Base-by-base conservation (phyloP, 2,888 invertebrate genomes). In the Bombylius discolor region DNA sequence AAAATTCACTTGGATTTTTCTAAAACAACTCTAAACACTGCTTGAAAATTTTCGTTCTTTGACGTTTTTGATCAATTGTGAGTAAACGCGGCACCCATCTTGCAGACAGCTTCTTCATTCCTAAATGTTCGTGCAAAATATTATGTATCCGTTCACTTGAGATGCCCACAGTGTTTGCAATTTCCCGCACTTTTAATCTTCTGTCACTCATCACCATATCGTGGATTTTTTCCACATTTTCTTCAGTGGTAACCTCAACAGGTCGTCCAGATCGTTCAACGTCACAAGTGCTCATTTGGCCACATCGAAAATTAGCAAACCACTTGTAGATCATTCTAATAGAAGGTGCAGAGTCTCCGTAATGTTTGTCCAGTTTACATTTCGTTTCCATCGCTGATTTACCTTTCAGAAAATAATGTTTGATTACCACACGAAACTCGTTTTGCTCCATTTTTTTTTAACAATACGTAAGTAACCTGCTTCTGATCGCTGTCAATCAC, bases 291-390 rank as follows among this genome's bases (percentile, higher is more conserved):
- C 53, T 53, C 6, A 47, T 53, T 36, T 47, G 53, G 14, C 53
- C 42, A 53, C 39, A 42, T 39, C 31, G 42, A 33, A 48, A n/a
- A 12, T 48, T 47, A 48, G 42, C 34, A 49, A 53, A 53, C 42
- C 45, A 53, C 49, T 49, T 39, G 5, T 49, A 12, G 5, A 53
- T 42, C 49, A 53, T 53, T 53, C 13, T 32, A 49, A 39, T 49
- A 11, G n/a, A 48, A 23, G 39, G 42, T 49, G 53, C 42, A 53
- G 47, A 53, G 47, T 53, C 53, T 5, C 53, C 53, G 49, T 48
- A 53, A 14, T 53, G 47, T 53, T 53, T 53, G 36, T 53, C 39
- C 49, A 53, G 42, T 1, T n/a, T 53, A 31, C 9, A n/a, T 31
- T 47, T 47, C 9, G 47, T 47, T 47, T 47, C 47, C 9, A 11